phyloP scores from a whole-genome alignment of 2,113 vertebrate genomes.

The Rhombomys opimus region DNA sequence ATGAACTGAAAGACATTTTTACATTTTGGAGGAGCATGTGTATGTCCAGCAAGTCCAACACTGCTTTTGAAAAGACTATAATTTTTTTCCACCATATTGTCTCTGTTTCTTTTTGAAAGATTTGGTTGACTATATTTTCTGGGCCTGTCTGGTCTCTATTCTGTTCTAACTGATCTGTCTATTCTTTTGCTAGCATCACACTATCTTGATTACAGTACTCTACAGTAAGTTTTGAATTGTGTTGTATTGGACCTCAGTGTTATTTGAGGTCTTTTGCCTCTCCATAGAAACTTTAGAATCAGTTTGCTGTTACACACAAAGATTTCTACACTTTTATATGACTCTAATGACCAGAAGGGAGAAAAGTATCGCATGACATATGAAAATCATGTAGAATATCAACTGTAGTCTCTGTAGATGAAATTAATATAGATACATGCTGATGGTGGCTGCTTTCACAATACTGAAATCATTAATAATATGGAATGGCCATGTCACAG shows the following conservation, averaged over 20 bases:
- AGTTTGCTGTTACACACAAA: not conserved
- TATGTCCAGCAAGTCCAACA: not conserved
- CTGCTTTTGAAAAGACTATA: not conserved
- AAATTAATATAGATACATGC: not conserved
- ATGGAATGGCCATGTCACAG: not conserved
- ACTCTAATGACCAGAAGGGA: not conserved
- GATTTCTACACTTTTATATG: not conserved
- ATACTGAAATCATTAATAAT: not conserved
- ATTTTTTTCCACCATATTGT: not conserved
- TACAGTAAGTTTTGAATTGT: not conserved
- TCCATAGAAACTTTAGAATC: not conserved
- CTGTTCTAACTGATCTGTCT: not conserved
- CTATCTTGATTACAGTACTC: not conserved
- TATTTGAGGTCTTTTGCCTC: not conserved
- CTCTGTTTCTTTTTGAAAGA: slow-evolving; percentile 10
- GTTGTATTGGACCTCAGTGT: not conserved
- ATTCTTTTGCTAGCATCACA: not conserved
- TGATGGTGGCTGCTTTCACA: not conserved
- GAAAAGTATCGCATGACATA: not conserved
- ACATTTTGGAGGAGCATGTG: not conserved
- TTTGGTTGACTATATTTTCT: not conserved
- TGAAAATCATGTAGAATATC: not conserved
- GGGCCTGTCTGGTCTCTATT: not conserved
- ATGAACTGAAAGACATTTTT: not conserved
- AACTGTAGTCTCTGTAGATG: not conserved